Evolutionary conservation across 2,888 invertebrate genomes (phyloP), one percentile per base, ranked within the genome.

Genomic region (Hypomecis atomaria): DNA sequence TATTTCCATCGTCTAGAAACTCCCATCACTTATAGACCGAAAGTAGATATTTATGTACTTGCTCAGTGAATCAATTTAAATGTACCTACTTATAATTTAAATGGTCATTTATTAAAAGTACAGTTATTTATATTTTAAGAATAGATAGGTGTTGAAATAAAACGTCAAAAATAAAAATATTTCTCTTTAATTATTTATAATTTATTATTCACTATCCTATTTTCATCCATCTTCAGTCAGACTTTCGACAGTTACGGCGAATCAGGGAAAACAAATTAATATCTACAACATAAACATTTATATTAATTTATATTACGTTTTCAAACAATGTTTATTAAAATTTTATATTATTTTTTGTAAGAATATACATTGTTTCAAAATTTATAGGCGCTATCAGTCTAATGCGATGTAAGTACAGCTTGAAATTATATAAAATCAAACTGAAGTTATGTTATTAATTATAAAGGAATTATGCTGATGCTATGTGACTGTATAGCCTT

Each of bases 181-280:
- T 81, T 85, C 86, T 88, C 86, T 88, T 90, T 84, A 66, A 76
- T 91, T 89, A 90, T 90, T 90, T 84, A 89, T 89, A 89, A 88
- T 89, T 89, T 88, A 89, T 86, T 81, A 76, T 90, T 72, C 67
- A 65, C 58, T 78, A 85, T 74, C 81, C 87, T 87, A 89, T 84
- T 83, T 82, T 86, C 89, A 86, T 88, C 81, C 88, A 80, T 84
- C 84, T 52, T 84, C 88, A 85, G 83, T 86, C 87, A 84, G 81
- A 82, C 84, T 82, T 83, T 84, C 85, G 78, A 77, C 74, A 81
- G 76, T 71, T 78, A 78, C 73, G 79, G 85, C 85, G 85, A 87
- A 79, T 85, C 81, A 77, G 84, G 84, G 83, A 85, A 82, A 84
- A 84, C 82, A 78, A 70, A 82, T 82, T 77, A 81, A 80, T 83